A percentile compares a stretch with the other conserved stretches of the same genome.
Evolutionary conservation across 1,140 invertebrate genomes (phyloP).

Genomic region (Cydia splendana): DNA sequence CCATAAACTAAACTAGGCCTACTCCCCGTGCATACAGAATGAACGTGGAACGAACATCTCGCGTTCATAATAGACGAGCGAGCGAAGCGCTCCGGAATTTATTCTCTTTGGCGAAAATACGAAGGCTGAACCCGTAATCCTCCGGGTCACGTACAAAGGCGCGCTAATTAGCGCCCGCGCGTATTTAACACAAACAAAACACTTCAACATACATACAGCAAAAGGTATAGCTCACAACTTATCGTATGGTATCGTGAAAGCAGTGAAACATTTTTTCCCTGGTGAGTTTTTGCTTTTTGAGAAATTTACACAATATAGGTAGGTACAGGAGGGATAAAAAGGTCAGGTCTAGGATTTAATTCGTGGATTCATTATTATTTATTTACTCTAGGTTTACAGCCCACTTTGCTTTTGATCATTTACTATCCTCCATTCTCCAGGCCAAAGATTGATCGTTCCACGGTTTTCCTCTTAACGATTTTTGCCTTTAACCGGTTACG

Average conservation of each 20-base stretch:
- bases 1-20: background rate
- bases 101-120: slow-evolving; percentile 10
- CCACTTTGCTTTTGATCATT: too few relatives aligned
- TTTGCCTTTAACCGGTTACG: background rate
- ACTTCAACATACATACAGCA: background rate
- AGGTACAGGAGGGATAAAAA: too few relatives aligned
- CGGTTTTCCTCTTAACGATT: background rate
- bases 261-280: too few relatives aligned
- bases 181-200: background rate
- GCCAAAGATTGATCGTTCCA: too few relatives aligned
- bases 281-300: too few relatives aligned
- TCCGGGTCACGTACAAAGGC: slow-evolving; percentile 1
- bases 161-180: slow-evolving; percentile 13
- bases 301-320: too few relatives aligned
- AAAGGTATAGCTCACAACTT: background rate
- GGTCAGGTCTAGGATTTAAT: too few relatives aligned
- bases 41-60: background rate
- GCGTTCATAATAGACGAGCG: slow-evolving; percentile 17
- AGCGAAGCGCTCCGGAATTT: background rate
- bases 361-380: too few relatives aligned
- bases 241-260: too few relatives aligned
- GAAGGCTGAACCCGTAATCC: slow-evolving; percentile 6
- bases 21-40: background rate
- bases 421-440: too few relatives aligned
- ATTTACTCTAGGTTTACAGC: too few relatives aligned